These are phyloP conservation scores for Axea sp. DNA, from an alignment of 2,888 invertebrate species.

Conservation along the genomic window DNA sequence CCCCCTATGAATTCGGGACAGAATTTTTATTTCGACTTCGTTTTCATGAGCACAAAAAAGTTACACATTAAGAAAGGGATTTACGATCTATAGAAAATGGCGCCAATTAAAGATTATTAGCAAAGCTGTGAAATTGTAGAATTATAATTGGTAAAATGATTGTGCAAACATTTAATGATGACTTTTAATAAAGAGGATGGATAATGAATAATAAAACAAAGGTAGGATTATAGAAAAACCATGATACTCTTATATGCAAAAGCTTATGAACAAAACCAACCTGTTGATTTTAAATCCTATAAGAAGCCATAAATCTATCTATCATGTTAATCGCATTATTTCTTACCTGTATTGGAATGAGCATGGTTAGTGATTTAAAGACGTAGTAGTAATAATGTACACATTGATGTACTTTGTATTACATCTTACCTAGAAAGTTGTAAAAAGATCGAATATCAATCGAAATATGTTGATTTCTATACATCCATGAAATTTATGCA, in stretches of 20 bases:
- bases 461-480: no score
- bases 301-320: constrained; percentile 72
- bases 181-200: no score
- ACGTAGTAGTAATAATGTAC: constrained; percentile 15
- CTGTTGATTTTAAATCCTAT: constrained; percentile 75
- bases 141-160: no score
- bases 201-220: constrained; percentile 20
- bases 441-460: no score
- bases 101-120: constrained; percentile 11
- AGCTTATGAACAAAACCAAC: constrained; percentile 61
- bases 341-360: constrained; percentile 25
- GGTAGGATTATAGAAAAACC: constrained; percentile 10
- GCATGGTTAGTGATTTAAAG: background rate
- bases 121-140: no score
- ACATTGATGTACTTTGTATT: constrained; percentile 24
- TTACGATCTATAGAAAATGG: constrained; percentile 8
- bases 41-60: constrained; percentile 27
- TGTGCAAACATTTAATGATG: no score
- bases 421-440: constrained; percentile 22
- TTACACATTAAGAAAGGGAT: constrained; percentile 18
- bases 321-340: constrained; percentile 74
- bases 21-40: constrained; percentile 40
- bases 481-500: no score
- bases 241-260: constrained; percentile 24
- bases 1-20: constrained; percentile 60